Percentiles rank a stretch among this genome's conserved stretches.
Conservation (phyloP, 2,888 invertebrate genomes). For the Tachina lurida region DNA sequence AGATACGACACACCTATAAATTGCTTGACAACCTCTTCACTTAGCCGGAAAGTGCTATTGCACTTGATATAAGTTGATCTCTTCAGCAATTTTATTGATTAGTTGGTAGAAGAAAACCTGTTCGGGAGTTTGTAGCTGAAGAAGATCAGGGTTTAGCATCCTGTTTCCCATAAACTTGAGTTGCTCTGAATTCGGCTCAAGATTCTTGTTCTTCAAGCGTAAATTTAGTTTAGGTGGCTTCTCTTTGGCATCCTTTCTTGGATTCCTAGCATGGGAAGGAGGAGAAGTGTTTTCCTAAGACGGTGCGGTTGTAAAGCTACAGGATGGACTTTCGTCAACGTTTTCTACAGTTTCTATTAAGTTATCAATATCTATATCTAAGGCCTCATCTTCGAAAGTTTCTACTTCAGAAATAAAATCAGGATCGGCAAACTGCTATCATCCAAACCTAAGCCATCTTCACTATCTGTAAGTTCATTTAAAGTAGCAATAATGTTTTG, state of each 20-base stretch:
- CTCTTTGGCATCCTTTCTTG: conserved; percentile 26
- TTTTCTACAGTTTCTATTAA: conserved; percentile 33
- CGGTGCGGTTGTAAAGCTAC: conserved; percentile 14
- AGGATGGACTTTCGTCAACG: conserved; percentile 20
- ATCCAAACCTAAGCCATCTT: no score
- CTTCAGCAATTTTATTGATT: conserved; percentile 40
- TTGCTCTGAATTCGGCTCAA: conserved; percentile 53
- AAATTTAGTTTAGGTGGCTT: no score
- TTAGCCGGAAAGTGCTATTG: neutral
- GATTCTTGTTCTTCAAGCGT: conserved; percentile 44
- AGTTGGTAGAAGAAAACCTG: conserved; percentile 31
- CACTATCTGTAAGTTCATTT: no score
- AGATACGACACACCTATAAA: no score
- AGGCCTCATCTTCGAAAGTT: no score
- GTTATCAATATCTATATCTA: conserved; percentile 4
- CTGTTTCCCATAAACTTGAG: conserved; percentile 32
- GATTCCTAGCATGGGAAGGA: conserved; percentile 2
- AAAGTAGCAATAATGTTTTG: no score
- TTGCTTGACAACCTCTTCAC: no score
- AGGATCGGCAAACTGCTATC: no score
- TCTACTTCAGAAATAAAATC: no score
- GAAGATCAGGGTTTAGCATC: conserved; percentile 13
- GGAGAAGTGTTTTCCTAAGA: conserved; percentile 19
- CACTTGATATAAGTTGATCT: conserved; percentile 59
- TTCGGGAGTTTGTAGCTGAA: conserved; percentile 30